Percentiles rank a stretch among this genome's conserved stretches.
Evolutionary conservation across 2,113 vertebrate species (phyloP).

Genomic region (Pseudorhombus dupliciocellatus): DNA sequence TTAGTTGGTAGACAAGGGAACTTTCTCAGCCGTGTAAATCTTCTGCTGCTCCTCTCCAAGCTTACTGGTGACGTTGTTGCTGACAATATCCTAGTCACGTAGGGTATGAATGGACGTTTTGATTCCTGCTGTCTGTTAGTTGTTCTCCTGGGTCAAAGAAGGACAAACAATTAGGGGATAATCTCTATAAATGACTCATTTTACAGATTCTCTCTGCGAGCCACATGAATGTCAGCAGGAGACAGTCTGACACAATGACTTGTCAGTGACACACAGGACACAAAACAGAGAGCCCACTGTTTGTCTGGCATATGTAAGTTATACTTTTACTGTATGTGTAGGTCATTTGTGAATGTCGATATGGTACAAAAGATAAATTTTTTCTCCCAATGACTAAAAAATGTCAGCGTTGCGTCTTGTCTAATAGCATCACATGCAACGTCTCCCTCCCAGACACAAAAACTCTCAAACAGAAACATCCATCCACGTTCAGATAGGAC

Average conservation of each 20-base stretch:
- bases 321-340: slow-evolving; percentile 23
- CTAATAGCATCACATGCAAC: background rate
- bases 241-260: slow-evolving; percentile 34
- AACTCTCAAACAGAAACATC: slow-evolving; percentile 20
- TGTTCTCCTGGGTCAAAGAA: slow-evolving; percentile 63
- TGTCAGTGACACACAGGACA: slow-evolving; percentile 19
- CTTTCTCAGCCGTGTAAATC: slow-evolving; percentile 62
- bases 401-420: background rate
- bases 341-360: slow-evolving; percentile 20
- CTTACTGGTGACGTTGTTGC: slow-evolving; percentile 51
- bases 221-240: slow-evolving; percentile 38
- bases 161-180: slow-evolving; percentile 70
- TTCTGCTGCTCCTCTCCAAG: slow-evolving; percentile 32
- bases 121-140: slow-evolving; percentile 50
- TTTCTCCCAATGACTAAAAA: background rate
- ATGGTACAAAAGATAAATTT: slow-evolving; percentile 8
- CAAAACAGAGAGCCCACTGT: slow-evolving; percentile 46
- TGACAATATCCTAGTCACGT: slow-evolving; percentile 72
- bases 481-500: slow-evolving; percentile 35
- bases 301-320: slow-evolving; percentile 20
- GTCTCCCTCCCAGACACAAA: slow-evolving; percentile 27
- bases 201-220: slow-evolving; percentile 25
- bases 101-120: slow-evolving; percentile 69
- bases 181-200: slow-evolving; percentile 67
- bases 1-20: slow-evolving; percentile 50